phyloP scores from a whole-genome alignment of 1,140 invertebrate genomes.

The Drosophila sp. region DNA sequence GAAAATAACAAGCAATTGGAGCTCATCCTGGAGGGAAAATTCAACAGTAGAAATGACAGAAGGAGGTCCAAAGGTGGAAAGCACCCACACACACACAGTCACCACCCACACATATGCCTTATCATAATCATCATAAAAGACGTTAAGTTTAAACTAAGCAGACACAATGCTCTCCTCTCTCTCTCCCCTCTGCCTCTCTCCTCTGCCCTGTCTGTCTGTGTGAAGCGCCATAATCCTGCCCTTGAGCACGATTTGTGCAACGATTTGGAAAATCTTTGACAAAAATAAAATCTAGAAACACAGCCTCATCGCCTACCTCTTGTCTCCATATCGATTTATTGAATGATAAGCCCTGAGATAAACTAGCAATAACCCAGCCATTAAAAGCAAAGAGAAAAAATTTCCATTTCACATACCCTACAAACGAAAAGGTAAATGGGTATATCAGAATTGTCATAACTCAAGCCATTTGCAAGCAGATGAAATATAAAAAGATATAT shows the following conservation, averaged over 20 bases:
- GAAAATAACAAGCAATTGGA: slow-evolving; percentile 55
- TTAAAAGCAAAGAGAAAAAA: neutral
- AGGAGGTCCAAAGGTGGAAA: neutral
- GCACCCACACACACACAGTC: slow-evolving; percentile 13
- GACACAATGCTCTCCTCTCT: slow-evolving; percentile 34
- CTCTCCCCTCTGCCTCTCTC: slow-evolving; percentile 4
- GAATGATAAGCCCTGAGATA: slow-evolving; percentile 8
- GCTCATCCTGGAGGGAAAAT: slow-evolving; percentile 29
- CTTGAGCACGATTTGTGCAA: slow-evolving; percentile 69
- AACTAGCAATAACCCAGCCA: slow-evolving; percentile 8
- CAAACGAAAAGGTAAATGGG: neutral
- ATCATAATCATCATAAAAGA: slow-evolving; percentile 77
- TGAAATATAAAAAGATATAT: too few relatives aligned
- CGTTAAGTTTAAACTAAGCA: slow-evolving; percentile 76
- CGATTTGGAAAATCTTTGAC: slow-evolving; percentile 76
- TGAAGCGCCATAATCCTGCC: slow-evolving; percentile 54
- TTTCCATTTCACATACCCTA: slow-evolving; percentile 3
- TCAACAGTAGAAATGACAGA: slow-evolving; percentile 39
- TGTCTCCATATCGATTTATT: slow-evolving; percentile 21
- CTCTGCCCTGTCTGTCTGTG: neutral
- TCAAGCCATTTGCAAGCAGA: too few relatives aligned
- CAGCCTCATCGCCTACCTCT: slow-evolving; percentile 23
- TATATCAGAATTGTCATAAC: neutral
- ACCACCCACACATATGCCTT: slow-evolving; percentile 40
- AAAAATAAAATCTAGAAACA: slow-evolving; percentile 64